Conservation (phyloP, 2,797 vertebrate species). For the Micromesistius poutassou region DNA sequence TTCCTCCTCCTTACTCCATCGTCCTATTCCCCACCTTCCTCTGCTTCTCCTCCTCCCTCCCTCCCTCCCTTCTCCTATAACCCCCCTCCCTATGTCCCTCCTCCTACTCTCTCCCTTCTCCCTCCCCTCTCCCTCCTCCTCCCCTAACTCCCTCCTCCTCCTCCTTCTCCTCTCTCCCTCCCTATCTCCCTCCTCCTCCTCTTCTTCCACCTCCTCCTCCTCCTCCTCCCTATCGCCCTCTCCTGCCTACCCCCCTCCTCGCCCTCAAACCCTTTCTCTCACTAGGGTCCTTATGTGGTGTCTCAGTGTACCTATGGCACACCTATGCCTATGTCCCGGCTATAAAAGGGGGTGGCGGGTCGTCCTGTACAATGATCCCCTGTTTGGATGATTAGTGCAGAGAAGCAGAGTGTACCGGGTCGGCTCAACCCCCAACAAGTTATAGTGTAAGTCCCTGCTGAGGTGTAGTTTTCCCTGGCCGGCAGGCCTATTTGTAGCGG, state of each 20-base stretch:
- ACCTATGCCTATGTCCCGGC: not conserved
- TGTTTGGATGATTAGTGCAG: not conserved
- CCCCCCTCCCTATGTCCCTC: constrained; percentile 1
- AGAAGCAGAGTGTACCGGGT: not conserved
- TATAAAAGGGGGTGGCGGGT: not conserved
- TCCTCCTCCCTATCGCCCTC: not conserved
- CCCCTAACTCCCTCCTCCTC: constrained; percentile 17
- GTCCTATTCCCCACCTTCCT: not conserved
- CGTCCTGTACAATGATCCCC: not conserved
- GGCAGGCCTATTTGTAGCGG: not conserved
- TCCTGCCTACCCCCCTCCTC: not conserved
- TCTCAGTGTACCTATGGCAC: not conserved
- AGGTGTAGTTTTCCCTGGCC: not conserved
- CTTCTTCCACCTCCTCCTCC: constrained; percentile 23
- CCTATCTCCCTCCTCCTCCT: not conserved
- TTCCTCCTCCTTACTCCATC: not conserved
- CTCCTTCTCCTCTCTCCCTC: not conserved
- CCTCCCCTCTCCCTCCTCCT: not conserved
- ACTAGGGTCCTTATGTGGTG: not conserved
- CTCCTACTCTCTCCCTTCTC: not conserved
- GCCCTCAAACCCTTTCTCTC: not conserved
- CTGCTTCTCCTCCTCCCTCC: constrained; percentile 7
- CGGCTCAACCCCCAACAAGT: not conserved
- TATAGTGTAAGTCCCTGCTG: not conserved
- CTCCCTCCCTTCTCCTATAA: constrained; percentile 8